phyloP scores from a whole-genome alignment of 1,140 invertebrate genomes.

The Drosophila biarmipes region DNA sequence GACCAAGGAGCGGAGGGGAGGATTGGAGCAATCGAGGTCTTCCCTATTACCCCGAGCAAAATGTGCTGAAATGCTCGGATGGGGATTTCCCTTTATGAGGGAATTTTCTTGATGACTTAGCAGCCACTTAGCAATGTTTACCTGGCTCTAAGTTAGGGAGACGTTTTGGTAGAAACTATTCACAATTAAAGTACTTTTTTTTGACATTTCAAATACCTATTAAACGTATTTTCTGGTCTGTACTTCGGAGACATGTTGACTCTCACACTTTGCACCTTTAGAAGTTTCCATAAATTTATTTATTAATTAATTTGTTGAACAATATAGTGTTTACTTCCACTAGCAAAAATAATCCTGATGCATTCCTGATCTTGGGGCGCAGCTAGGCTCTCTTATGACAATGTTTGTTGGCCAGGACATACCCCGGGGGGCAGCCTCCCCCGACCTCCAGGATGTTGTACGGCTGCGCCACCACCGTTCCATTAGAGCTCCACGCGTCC shows the following conservation, averaged over 20 bases:
- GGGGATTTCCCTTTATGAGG: neutral
- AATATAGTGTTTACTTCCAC: too few relatives aligned
- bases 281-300: too few relatives aligned
- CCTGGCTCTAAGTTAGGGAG: neutral
- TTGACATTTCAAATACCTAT: too few relatives aligned
- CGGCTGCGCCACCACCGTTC: slow-evolving; percentile 51
- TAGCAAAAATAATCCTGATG: too few relatives aligned
- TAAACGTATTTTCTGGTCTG: too few relatives aligned
- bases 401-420: slow-evolving; percentile 72
- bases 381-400: slow-evolving; percentile 67
- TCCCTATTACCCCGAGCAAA: neutral
- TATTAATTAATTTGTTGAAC: too few relatives aligned
- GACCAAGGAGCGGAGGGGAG: slow-evolving; percentile 11
- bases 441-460: slow-evolving; percentile 76
- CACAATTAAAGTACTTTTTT: too few relatives aligned
- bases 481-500: slow-evolving; percentile 20
- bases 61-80: neutral
- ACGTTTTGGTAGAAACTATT: neutral
- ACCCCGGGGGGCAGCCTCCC: slow-evolving; percentile 68
- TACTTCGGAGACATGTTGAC: too few relatives aligned
- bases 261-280: too few relatives aligned
- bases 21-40: neutral
- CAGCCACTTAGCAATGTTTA: slow-evolving; percentile 28
- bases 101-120: neutral
- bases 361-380: too few relatives aligned